Conservation (phyloP, 1,140 invertebrate species). For the Ridgeia piscesae region DNA sequence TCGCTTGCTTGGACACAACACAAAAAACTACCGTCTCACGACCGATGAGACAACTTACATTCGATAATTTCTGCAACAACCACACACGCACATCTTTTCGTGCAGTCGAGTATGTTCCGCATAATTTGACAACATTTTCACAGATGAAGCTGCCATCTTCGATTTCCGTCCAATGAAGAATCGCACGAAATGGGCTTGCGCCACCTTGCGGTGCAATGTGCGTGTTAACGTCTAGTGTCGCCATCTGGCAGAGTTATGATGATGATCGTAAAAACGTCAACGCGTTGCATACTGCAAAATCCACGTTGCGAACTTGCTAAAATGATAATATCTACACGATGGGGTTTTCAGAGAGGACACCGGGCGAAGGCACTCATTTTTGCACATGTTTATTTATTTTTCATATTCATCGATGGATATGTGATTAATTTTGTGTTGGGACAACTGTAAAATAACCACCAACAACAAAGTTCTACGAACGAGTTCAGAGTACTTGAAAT, state of each 20-base stretch:
- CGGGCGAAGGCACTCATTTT: too few relatives aligned
- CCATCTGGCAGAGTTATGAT: background rate
- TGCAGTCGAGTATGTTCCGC: conserved; percentile 3
- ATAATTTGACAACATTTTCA: background rate
- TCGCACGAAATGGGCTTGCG: background rate
- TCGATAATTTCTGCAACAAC: background rate
- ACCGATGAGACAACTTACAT: background rate
- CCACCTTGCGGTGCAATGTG: background rate
- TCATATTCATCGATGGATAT: too few relatives aligned
- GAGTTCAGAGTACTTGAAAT: too few relatives aligned
- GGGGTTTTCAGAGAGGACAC: too few relatives aligned
- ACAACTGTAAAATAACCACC: too few relatives aligned
- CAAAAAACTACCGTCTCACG: background rate
- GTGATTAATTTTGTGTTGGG: too few relatives aligned
- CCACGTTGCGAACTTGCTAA: too few relatives aligned
- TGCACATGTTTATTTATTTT: too few relatives aligned
- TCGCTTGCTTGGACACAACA: background rate
- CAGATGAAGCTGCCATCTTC: background rate
- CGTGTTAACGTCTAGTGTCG: background rate
- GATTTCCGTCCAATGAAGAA: background rate
- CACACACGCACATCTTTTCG: background rate
- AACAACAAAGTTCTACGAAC: too few relatives aligned
- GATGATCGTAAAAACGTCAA: background rate
- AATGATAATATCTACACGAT: too few relatives aligned
- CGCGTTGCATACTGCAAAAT: too few relatives aligned